These are phyloP conservation scores for Pardosa pseudoannulata DNA, from an alignment of 2,888 invertebrate genomes.

Conservation along the genomic window DNA sequence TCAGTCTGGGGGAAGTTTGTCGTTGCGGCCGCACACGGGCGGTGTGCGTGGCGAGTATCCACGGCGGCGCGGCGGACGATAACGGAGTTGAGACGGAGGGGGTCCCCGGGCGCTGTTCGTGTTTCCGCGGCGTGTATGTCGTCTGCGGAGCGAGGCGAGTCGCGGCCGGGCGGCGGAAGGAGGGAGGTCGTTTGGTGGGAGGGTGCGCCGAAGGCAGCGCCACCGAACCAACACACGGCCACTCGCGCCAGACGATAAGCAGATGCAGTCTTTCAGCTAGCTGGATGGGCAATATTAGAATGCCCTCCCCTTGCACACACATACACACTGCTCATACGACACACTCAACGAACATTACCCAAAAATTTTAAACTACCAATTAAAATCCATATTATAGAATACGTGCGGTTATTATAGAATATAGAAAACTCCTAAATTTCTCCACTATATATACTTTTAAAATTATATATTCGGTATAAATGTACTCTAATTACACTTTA, in stretches of 20 bases:
- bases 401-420: too few species aligned
- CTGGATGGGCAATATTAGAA: background rate
- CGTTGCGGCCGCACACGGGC: slow-evolving; percentile 18
- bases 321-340: too few species aligned
- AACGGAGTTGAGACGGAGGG: slow-evolving; percentile 1
- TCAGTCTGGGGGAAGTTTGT: background rate
- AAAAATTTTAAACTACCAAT: too few species aligned
- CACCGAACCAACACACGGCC: background rate
- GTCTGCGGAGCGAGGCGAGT: slow-evolving; percentile 15
- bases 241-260: background rate
- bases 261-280: background rate
- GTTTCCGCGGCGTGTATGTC: slow-evolving; percentile 10
- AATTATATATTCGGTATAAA: too few species aligned
- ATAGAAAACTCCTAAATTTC: too few species aligned
- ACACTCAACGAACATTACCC: too few species aligned
- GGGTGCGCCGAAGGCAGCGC: slow-evolving; percentile 43
- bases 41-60: slow-evolving; percentile 29
- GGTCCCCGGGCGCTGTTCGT: slow-evolving; percentile 3
- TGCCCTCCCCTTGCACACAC: too few species aligned
- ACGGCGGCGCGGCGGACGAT: slow-evolving; percentile 25
- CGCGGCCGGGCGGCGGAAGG: background rate
- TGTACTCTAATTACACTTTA: too few species aligned
- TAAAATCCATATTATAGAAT: too few species aligned
- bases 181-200: slow-evolving; percentile 42
- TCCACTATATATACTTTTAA: too few species aligned